Base-by-base conservation (phyloP, 2,113 vertebrate genomes). In the Saccopteryx bilineata region DNA sequence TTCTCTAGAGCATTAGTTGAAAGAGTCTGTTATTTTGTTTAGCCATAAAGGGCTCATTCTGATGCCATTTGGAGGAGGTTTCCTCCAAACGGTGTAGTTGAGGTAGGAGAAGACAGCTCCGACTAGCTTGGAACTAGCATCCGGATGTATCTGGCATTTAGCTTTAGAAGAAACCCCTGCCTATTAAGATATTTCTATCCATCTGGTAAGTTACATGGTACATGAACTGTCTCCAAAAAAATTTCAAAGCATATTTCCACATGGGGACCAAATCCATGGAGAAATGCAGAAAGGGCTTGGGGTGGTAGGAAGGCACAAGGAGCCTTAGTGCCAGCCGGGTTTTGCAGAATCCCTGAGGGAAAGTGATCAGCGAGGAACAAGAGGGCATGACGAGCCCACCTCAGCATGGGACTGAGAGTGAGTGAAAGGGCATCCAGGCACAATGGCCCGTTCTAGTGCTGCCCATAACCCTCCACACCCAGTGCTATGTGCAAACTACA, bases 11-110 rank as follows among this genome's bases (percentile, higher is more conserved):
- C 48, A 21, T 24, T 52, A 54, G 54, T 68, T 80, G 33, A 76
- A 81, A 66, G 71, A 71, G 72, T 79, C 68, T 72, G 9, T 89
- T 87, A 39, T 91, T 81, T 63, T 93, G 19, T 90, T 87, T 69
- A 80, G 39, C 48, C 33, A 7, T 54, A 78, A 93, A 83, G 9
- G 24, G 52, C 9, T 9, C 17, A 63, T 68, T 79, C 6, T 23
- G 61, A 94, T n/a, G 50, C 50, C 26, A 76, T 78, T 61, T 63
- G 19, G 31, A 61, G 31, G n/a, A 46, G 18, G 3, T 83, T 85
- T 95, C 46, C 52, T 28, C 33, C 46, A 7, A 71, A 17, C 7
- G 69, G 5, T 87, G 12, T 74, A 18, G 48, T 13, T 1, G 1
- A 5, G 4, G 24, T 48, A 6, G 71, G 6, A 31, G 13, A n/a